Evolutionary conservation across 2,797 vertebrate species (phyloP), one percentile per base, ranked within the genome.

Genomic region (Enteromius unitaeniatus): DNA sequence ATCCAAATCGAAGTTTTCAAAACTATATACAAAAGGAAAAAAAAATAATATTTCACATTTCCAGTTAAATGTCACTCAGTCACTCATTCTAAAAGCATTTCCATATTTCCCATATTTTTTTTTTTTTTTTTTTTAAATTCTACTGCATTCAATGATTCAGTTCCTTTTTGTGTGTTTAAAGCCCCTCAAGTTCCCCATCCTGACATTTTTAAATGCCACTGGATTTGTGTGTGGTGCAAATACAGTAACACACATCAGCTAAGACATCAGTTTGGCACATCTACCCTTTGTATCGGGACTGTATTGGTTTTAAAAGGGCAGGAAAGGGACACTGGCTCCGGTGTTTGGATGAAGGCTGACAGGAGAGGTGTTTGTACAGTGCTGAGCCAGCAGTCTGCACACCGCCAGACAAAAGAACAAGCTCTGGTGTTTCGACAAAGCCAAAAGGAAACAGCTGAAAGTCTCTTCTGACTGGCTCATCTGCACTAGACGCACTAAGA

Each of bases 311-410:
- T 47, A n/a, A 17, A 37, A 17, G 53, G 13, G 6, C 11, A 42
- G 53, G 26, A 47, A 62, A 42, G 40, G n/a, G 23, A 75, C 45
- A 76, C 23, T 31, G 72, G 40, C 79, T 73, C 19, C 34, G 3
- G 28, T 45, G 65, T 28, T 11, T 23, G 26, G 23, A 23, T 15
- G 55, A 82, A 74, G 51, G n/a, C 60, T 28, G 23, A 47, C 60
- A 83, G 88, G 70, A 67, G 82, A 85, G 79, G 68, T 79, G 73
- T 75, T 76, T 85, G 79, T 67, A 84, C 15, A 90, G 81, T 73
- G 93, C 93, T 93, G 93, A 94, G 88, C 79, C 89, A 89, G 93
- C 95, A 90, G 87, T 94, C 87, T n/a, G 7, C 87, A 85, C 37
- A 19, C 85, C 72, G 81, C 64, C 83, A 90, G 84, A 95, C 94